Evolutionary conservation across 2,888 invertebrate genomes (phyloP), one percentile per base, ranked within the genome.

Genomic region (Cryptocephalus primarius): DNA sequence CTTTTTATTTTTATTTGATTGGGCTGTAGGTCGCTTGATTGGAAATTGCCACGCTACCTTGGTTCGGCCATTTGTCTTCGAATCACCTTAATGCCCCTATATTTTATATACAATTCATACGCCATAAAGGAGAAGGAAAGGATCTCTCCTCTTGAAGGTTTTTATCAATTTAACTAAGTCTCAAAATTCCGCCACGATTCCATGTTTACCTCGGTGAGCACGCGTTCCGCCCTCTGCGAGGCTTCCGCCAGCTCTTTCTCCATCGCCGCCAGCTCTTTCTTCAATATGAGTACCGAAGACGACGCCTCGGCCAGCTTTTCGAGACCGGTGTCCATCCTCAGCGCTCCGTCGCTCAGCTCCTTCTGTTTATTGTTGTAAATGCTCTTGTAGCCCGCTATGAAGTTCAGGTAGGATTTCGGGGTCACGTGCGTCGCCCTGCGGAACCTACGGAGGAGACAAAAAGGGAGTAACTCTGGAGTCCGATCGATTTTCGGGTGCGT

Each of bases 221-320:
- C 91, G 33, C 82, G 79, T 65, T 89, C 94, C 0, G 95, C 94
- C 67, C 90, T 90, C 67, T 90, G 83, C 1, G 93, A 93, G 13
- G 96, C 95, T 48, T 89, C 81, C 1, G 88, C 92, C 51, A 96
- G 73, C 64, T 96, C 94, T 64, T 86, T 84, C 68, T 96, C 96
- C 89, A 95, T 96, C 1, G 87, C 84, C 3, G 89, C 94, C 47
- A 96, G 76, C 61, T 95, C 92, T 67, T 86, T 85, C 49, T 94
- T 93, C 45, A 96, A 72, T 44, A 91, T 79, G 70, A 92, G 88
- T 1, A 96, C 95, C 0, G 93, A 91, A 62, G 86, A 84, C 1
- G 94, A 92, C 2, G 96, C 96, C 72, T 96, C 96, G 47, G 94
- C 87, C 42, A 96, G 75, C 72, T 96, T 96, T 62, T 93, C 88